Evolutionary conservation across 2,888 invertebrate genomes (phyloP), one percentile per base, ranked within the genome.

Genomic region (Aquatica leii): DNA sequence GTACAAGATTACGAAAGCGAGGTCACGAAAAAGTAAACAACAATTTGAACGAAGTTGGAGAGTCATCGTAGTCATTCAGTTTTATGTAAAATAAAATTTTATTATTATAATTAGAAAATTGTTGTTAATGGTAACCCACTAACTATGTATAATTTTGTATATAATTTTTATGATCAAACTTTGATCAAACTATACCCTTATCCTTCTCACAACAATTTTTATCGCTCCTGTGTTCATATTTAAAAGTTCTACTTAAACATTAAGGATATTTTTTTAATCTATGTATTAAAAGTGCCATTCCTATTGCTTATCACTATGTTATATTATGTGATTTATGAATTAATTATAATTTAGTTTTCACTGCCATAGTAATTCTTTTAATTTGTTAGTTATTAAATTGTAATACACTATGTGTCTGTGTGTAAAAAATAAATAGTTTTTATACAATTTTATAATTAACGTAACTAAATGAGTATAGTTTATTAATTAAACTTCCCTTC

Each of bases 1-100:
- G 51, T 17, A 49, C 43, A 8, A 35, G 62, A 15, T 3, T 63
- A 14, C 24, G 41, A 37, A 63, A 63, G 55, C 20, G 54, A 50
- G 48, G 24, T 6, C 63, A 54, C 5, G 37, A 40, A 41, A 62
- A 62, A 18, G 4, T 31, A 31, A 59, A 43, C n/a, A 52, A 51
- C 11, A 9, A 8, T 34, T n/a, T 17, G 3, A 34, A 52, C 14
- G 34, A 52, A 34, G 15, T 6, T 35, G 52, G 35, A 17, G 5
- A 12, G 2, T 35, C 35, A 17, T 35, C 43, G 9, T 15, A 1
- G 24, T 24, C 24, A 6, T 24, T 6, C 6, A 24, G 24, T 24
- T 24, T n/a, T n/a, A n/a, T n/a, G n/a, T n/a, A n/a, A n/a, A n/a
- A 24, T 6, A 24, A 24, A 6, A 24, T 24, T 24, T 24, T 24